Evolutionary conservation across 2,797 vertebrate species (phyloP).

Genomic region (Pangasius macronema): DNA sequence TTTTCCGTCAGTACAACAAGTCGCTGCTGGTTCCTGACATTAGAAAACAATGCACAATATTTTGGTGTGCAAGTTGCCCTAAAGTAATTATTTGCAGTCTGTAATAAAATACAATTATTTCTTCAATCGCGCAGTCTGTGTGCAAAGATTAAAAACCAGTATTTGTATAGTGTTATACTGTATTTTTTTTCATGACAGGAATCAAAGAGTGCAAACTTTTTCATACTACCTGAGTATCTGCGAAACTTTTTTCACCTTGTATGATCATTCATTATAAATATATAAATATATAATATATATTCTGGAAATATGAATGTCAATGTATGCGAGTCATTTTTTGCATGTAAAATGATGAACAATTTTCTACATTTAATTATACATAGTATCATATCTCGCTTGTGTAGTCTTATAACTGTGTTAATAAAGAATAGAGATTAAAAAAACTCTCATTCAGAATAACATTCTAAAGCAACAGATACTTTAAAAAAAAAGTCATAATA

Average conservation of each 20-base stretch:
- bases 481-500: background rate
- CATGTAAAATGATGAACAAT: background rate
- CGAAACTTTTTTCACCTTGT: no score
- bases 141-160: background rate
- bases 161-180: background rate
- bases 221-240: no score
- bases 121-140: background rate
- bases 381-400: background rate
- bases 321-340: background rate
- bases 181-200: conserved; percentile 33
- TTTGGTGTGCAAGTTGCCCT: background rate
- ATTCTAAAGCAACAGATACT: background rate
- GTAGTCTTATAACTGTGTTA: background rate
- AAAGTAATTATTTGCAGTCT: no score
- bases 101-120: background rate
- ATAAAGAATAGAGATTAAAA: background rate
- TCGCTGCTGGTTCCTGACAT: background rate
- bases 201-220: conserved; percentile 49
- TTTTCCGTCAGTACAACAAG: background rate
- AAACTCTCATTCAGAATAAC: background rate
- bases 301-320: background rate
- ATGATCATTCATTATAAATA: no score
- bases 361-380: background rate
- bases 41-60: background rate
- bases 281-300: no score